Conservation (phyloP, 2,797 vertebrate species). For the Steatocranus sp. region DNA sequence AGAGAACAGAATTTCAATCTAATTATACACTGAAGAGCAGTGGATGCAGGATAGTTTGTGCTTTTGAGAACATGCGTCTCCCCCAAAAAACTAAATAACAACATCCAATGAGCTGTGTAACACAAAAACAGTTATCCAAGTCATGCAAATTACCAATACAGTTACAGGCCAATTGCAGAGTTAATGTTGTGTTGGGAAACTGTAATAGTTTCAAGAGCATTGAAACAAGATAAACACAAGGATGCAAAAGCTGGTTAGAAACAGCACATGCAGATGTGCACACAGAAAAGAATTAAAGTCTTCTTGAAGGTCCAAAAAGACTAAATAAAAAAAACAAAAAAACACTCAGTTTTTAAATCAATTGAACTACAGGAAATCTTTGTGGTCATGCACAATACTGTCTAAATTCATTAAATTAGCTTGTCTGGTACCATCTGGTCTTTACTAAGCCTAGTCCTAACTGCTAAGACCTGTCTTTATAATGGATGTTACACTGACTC, state of each 20-base stretch:
- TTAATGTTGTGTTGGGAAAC: constrained; percentile 22
- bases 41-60: constrained; percentile 17
- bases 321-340: neutral
- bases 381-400: neutral
- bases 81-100: neutral
- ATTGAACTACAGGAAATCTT: neutral
- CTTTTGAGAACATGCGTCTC: constrained; percentile 4
- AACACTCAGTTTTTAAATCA: neutral
- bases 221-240: neutral
- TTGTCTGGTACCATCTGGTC: neutral
- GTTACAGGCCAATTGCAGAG: constrained; percentile 12
- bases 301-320: neutral
- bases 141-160: constrained; percentile 7
- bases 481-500: too few species aligned
- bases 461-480: neutral
- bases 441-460: neutral
- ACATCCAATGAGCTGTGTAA: constrained; percentile 32
- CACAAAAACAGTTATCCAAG: neutral
- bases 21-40: constrained; percentile 53
- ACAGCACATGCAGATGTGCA: neutral
- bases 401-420: neutral
- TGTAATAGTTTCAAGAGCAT: neutral
- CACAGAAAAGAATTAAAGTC: neutral
- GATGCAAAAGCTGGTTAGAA: neutral
- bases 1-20: constrained; percentile 57